Conservation (phyloP, 2,888 invertebrate species). For the Nomada flava region DNA sequence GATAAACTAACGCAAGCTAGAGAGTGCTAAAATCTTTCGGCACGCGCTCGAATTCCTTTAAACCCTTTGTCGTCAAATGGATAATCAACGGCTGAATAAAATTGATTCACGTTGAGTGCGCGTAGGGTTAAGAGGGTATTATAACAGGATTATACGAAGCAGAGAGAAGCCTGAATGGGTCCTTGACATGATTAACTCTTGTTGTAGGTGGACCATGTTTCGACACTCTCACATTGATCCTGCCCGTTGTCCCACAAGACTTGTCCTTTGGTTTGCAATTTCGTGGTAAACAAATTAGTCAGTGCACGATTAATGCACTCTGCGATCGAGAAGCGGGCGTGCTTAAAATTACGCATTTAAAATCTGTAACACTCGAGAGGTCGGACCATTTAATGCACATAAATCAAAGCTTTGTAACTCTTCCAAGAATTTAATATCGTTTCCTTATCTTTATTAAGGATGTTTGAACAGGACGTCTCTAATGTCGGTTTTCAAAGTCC, state of each 20-base stretch:
- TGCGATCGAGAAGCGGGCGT: neutral
- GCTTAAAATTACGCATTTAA: neutral
- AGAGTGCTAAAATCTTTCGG: slow-evolving; percentile 18
- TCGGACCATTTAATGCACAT: too few relatives aligned
- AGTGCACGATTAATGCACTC: neutral
- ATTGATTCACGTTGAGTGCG: slow-evolving; percentile 47
- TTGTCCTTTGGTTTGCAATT: slow-evolving; percentile 51
- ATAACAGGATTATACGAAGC: slow-evolving; percentile 58
- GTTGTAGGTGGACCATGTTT: slow-evolving; percentile 76
- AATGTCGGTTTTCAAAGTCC: neutral
- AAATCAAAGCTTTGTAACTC: too few relatives aligned
- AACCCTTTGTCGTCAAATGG: slow-evolving; percentile 40
- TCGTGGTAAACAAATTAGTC: slow-evolving; percentile 6
- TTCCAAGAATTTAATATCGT: too few relatives aligned
- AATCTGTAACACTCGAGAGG: too few relatives aligned
- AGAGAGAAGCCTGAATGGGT: slow-evolving; percentile 68
- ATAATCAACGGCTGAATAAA: slow-evolving; percentile 55
- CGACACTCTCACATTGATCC: slow-evolving; percentile 66
- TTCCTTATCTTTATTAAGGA: slow-evolving; percentile 1
- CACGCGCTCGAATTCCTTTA: slow-evolving; percentile 40
- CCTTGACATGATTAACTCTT: slow-evolving; percentile 77
- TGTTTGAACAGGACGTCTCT: neutral
- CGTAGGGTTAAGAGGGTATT: slow-evolving; percentile 71
- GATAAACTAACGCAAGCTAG: neutral
- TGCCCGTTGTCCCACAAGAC: slow-evolving; percentile 45